These are phyloP conservation scores for Theristicus caerulescens DNA, from an alignment of 2,113 vertebrate species.

Conservation along the genomic window DNA sequence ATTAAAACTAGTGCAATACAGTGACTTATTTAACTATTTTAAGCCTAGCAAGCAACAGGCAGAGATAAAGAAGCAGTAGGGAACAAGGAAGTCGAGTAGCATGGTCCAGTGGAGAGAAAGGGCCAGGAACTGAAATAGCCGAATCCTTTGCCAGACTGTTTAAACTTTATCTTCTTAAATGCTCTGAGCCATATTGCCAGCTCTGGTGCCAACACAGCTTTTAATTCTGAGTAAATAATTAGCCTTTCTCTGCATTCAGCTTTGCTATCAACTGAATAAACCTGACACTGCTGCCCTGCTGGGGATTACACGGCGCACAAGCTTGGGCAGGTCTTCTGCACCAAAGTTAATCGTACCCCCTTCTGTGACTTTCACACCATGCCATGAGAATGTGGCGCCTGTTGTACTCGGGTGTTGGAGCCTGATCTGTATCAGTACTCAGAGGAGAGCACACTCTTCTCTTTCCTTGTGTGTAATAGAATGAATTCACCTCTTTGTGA, in stretches of 20 bases:
- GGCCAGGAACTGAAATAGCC: background rate
- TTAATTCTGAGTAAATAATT: conserved; percentile 3
- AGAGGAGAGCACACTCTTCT: background rate
- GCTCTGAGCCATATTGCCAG: background rate
- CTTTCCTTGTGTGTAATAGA: background rate
- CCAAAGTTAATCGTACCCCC: background rate
- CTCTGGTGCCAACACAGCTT: background rate
- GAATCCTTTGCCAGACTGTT: background rate
- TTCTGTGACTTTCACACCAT: background rate
- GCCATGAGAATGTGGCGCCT: background rate
- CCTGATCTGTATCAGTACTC: background rate
- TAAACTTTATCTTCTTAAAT: background rate
- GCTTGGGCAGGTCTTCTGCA: background rate
- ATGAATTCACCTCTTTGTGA: background rate
- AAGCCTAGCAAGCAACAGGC: background rate
- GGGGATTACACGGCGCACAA: background rate
- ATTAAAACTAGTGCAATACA: background rate
- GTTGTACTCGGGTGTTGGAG: background rate
- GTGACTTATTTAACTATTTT: background rate
- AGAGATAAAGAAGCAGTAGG: background rate
- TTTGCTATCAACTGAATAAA: background rate
- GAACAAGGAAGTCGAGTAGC: background rate
- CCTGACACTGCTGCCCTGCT: background rate
- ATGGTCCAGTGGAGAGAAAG: background rate
- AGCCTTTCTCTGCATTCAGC: background rate